phyloP scores from a whole-genome alignment of 2,113 vertebrate species.

The Pelmatolapia mariae region DNA sequence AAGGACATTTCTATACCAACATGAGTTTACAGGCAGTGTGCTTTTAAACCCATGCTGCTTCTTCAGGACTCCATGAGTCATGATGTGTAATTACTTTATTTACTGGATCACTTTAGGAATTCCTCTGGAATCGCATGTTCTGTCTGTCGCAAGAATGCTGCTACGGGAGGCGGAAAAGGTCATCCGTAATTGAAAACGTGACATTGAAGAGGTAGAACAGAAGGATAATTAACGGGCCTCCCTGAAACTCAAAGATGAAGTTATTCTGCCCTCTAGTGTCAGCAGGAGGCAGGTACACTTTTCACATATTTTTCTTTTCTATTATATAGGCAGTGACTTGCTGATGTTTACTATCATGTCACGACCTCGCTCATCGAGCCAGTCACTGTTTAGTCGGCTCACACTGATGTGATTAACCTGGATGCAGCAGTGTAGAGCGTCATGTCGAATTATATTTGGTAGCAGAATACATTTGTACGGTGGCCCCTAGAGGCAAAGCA shows the following conservation, averaged over 20 bases:
- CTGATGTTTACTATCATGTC: not conserved
- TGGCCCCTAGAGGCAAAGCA: too few relatives aligned
- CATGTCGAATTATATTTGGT: not conserved
- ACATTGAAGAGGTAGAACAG: slow-evolving; percentile 34
- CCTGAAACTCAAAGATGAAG: not conserved
- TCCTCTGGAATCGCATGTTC: slow-evolving; percentile 9
- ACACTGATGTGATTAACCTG: not conserved
- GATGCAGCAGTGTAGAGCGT: not conserved
- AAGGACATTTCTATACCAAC: not conserved
- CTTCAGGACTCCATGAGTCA: not conserved
- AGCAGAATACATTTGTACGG: not conserved
- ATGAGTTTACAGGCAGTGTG: not conserved
- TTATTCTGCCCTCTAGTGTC: slow-evolving; percentile 59
- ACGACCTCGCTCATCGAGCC: not conserved
- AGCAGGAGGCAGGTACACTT: not conserved
- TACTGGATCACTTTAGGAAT: slow-evolving; percentile 24
- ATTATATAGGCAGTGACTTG: not conserved
- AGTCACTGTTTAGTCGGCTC: not conserved
- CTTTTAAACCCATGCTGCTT: not conserved
- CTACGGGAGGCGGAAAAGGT: slow-evolving; percentile 30
- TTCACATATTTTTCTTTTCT: not conserved
- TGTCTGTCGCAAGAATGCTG: slow-evolving; percentile 36
- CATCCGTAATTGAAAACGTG: slow-evolving; percentile 47
- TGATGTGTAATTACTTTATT: not conserved
- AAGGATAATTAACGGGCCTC: not conserved